Evolutionary conservation across 2,113 vertebrate genomes (phyloP).

Genomic region (Maccullochella peelii): DNA sequence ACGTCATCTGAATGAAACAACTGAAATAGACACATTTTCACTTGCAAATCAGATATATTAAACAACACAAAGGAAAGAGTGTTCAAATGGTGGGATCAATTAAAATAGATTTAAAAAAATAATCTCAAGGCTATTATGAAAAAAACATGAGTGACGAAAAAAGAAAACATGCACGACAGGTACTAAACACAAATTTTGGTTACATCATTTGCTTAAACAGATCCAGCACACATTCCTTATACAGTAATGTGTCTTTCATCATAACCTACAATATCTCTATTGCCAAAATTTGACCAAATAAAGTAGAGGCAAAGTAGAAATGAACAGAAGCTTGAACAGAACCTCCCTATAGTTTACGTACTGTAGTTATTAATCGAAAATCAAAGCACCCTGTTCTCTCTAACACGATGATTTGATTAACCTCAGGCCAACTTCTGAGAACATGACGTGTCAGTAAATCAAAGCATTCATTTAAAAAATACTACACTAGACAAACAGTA

Average conservation of each 20-base stretch:
- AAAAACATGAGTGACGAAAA: no score
- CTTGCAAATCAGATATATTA: no score
- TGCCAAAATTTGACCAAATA: neutral
- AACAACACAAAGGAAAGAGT: neutral
- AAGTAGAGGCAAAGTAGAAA: neutral
- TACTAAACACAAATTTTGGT: neutral
- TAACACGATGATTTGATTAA: slow-evolving; percentile 40
- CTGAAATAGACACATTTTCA: no score
- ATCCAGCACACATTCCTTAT: neutral
- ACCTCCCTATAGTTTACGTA: neutral
- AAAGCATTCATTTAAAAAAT: slow-evolving; percentile 35
- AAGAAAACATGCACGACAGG: no score
- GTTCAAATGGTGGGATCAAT: neutral
- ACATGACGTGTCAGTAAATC: slow-evolving; percentile 54
- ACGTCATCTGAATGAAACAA: neutral
- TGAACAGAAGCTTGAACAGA: neutral
- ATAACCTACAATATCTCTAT: neutral
- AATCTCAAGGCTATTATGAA: no score
- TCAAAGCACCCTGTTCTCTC: slow-evolving; percentile 14
- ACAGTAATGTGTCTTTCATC: neutral
- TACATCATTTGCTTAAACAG: neutral
- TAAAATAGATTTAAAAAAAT: neutral
- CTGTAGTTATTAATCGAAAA: neutral
- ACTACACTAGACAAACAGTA: slow-evolving; percentile 4
- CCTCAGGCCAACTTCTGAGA: slow-evolving; percentile 55